Conservation (phyloP, 1,140 invertebrate species). For the Diprion similis region DNA sequence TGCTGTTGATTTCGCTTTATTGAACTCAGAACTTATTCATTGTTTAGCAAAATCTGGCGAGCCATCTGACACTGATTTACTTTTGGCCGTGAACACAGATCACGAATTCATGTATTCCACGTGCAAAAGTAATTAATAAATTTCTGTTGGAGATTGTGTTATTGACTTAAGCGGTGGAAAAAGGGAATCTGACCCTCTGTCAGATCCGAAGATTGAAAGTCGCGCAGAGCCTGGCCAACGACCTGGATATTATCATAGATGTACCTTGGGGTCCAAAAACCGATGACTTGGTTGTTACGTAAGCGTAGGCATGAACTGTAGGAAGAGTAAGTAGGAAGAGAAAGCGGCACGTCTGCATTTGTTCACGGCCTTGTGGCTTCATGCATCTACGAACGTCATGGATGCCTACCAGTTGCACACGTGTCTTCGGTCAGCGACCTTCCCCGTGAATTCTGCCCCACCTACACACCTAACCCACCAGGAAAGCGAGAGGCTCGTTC, state of each 20-base stretch:
- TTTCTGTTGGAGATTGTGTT: no score
- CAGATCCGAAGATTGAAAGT: not conserved
- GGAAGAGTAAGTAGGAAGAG: not conserved
- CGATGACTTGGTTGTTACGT: not conserved
- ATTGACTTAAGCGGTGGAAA: no score
- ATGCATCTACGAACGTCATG: not conserved
- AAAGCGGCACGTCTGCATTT: not conserved
- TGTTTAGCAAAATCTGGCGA: no score
- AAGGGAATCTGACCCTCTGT: not conserved
- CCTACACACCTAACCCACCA: no score
- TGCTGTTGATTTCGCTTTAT: no score
- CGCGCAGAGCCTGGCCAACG: not conserved
- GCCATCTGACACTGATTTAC: not conserved
- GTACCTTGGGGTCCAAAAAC: not conserved
- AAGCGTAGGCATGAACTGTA: not conserved
- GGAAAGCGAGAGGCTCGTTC: no score
- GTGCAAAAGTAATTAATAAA: no score
- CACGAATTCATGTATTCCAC: no score
- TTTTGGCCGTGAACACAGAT: not conserved
- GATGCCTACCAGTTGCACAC: not conserved
- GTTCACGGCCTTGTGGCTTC: not conserved
- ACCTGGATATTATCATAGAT: not conserved
- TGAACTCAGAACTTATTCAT: no score
- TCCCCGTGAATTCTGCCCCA: not conserved
- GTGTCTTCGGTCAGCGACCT: conserved; percentile 1